phyloP scores from a whole-genome alignment of 2,113 vertebrate species.

The Danionella cerebrum region DNA sequence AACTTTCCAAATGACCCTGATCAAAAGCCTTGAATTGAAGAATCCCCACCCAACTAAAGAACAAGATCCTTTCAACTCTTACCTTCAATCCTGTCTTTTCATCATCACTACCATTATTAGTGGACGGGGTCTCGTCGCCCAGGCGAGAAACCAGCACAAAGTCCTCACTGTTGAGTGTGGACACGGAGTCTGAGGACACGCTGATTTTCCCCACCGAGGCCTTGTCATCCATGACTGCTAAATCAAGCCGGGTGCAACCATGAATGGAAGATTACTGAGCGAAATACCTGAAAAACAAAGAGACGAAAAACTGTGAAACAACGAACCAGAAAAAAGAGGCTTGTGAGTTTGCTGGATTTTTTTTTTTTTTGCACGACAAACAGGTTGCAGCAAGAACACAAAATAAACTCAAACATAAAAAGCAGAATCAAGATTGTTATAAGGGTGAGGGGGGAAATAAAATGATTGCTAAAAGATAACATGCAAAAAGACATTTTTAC shows the following conservation, averaged over 20 bases:
- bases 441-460: too few species aligned
- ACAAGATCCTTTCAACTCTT: conserved; percentile 48
- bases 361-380: too few species aligned
- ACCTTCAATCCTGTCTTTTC: conserved; percentile 99
- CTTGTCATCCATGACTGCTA: conserved; percentile 99
- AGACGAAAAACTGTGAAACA: conserved; percentile 54
- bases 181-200: conserved; percentile 97
- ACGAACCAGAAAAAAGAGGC: conserved; percentile 50
- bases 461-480: too few species aligned
- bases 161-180: conserved; percentile 99
- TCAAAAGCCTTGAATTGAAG: neutral
- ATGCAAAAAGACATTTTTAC: too few species aligned
- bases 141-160: conserved; percentile 99
- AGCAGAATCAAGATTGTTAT: too few species aligned
- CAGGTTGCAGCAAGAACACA: too few species aligned
- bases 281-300: conserved; percentile 79
- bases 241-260: conserved; percentile 82
- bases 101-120: conserved; percentile 98
- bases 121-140: conserved; percentile 94
- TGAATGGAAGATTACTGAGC: conserved; percentile 84
- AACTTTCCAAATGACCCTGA: neutral
- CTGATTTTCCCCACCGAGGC: conserved; percentile 99
- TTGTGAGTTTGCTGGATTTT: too few species aligned
- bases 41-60: neutral
- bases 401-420: too few species aligned